Evolutionary conservation across 2,888 invertebrate species (phyloP).

Genomic region (Monoplex corrugatus): DNA sequence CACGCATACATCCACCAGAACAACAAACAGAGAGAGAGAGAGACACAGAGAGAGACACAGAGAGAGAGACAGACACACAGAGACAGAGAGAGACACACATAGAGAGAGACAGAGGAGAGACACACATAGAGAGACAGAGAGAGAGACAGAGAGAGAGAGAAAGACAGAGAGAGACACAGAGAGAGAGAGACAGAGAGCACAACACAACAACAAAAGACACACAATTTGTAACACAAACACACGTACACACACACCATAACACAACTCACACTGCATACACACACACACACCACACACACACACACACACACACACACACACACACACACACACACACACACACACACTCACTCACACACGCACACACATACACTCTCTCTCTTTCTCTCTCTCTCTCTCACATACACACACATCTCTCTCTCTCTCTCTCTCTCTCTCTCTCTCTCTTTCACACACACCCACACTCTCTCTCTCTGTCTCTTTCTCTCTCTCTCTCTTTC

Average conservation of each 20-base stretch:
- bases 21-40: not conserved
- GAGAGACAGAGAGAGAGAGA: no score
- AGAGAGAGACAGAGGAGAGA: no score
- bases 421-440: not conserved
- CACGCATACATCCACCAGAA: not conserved
- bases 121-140: no score
- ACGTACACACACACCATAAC: not conserved
- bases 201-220: not conserved
- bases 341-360: no score
- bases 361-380: no score
- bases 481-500: not conserved
- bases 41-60: not conserved
- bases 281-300: no score
- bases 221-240: not conserved
- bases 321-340: not conserved
- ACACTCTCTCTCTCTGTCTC: not conserved
- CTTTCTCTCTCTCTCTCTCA: no score
- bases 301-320: no score
- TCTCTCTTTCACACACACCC: not conserved
- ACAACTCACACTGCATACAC: not conserved
- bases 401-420: not conserved
- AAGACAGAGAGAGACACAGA: no score
- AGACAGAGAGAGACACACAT: no score
- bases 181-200: not conserved
- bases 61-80: not conserved